Conservation (phyloP, 2,797 vertebrate species). For the Paguma larvata region DNA sequence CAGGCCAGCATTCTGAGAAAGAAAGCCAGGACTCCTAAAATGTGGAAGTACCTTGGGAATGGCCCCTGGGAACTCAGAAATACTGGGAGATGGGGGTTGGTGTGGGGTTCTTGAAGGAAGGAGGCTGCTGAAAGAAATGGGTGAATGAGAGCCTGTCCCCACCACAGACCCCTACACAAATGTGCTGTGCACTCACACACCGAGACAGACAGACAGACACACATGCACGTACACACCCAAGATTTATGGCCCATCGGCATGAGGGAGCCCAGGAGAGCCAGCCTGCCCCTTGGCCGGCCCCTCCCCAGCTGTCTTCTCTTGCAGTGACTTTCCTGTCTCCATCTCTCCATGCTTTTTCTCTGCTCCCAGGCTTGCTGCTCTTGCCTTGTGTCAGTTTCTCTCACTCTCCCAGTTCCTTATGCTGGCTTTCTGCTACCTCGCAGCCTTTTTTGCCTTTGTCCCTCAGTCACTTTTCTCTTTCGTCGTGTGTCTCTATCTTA, state of each 20-base stretch:
- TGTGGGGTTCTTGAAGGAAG: background rate
- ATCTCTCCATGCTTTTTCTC: background rate
- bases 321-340: constrained; percentile 26
- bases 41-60: constrained; percentile 34
- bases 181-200: background rate
- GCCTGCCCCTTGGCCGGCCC: constrained; percentile 25
- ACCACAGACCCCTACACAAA: background rate
- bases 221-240: background rate
- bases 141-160: background rate
- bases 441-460: background rate
- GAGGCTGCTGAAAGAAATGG: background rate
- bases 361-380: background rate
- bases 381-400: background rate
- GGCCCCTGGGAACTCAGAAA: background rate
- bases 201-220: background rate
- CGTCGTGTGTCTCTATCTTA: background rate
- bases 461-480: background rate
- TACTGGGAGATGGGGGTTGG: background rate
- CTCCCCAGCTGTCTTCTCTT: constrained; percentile 50
- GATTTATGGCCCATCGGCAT: constrained; percentile 50
- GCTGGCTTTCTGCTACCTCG: background rate
- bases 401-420: background rate
- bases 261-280: constrained; percentile 53
- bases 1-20: constrained; percentile 69
- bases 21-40: constrained; percentile 56